Evolutionary conservation across 2,888 invertebrate species (phyloP), one percentile per base, ranked within the genome.

Genomic region (Cheilosia variabilis): DNA sequence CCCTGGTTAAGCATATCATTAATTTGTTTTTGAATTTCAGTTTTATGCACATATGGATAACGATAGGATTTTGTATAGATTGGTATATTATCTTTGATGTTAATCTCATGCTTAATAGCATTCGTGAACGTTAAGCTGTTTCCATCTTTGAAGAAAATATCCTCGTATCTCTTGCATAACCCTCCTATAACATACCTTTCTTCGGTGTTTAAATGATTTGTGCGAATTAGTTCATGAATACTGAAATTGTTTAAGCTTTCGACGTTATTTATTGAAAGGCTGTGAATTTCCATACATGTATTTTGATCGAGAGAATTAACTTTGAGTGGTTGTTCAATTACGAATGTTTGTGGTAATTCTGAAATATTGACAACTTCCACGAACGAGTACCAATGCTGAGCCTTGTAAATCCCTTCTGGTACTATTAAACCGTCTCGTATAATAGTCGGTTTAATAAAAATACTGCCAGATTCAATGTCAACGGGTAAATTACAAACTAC

Each of bases 1-100:
- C 31, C 71, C 10, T 83, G 82, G 5, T 71, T 34, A 10, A 83
- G 72, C 76, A 82, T 77, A 22, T 82, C 62, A 17, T 47, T 41
- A 2, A 77, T 66, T 71, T 82, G 82, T 17, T 71, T 71, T 27
- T 19, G 65, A 0, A 82, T 47, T 76, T 82, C 82, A 2, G 19
- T 10, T 50, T 76, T 76, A 19, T 82, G 76, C 2, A 77, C 57
- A 34, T 77, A 41, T 13, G 60, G 77, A 5, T 31, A 31, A 2
- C 31, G 31, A 31, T 31, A 76, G 1, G 27, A 27, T 62, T 60
- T 77, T 1, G 52, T 15, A 43, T 69, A 77, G 9, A 47, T 50
- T 37, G 69, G 77, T 43, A 4, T 19, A 31, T 43, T n/a, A 15
- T 60, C 31, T 10, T 60, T 43, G 4, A 31, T 77, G 34, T 60